Base-by-base conservation (phyloP, 1,140 invertebrate genomes). In the Drosophila kanapiae region DNA sequence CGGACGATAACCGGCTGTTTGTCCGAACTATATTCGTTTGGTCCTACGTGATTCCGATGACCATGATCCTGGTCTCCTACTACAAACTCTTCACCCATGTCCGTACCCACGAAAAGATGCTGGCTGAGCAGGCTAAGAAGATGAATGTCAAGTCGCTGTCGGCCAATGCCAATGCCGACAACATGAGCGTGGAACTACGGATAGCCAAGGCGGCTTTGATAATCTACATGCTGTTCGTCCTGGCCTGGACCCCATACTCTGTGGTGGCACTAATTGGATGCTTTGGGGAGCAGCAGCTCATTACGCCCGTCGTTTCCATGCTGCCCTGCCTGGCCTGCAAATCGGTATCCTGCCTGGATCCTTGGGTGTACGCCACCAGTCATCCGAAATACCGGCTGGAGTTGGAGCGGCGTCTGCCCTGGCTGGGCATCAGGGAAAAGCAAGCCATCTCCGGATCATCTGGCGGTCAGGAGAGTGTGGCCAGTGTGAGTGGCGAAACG, bases 81-180 rank as follows among this genome's bases (percentile, higher is more conserved):
- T 95, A 94, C 1, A 95, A 95, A 71, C 94, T 97, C 3, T 95
- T 96, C 31, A 94, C 94, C 37, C 96, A 97, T 60, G 91, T 92
- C 1, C 94, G 95, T 0, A 94, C 94, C 27, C 97, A 98, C 91
- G 96, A 97, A 82, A 95, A 95, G 81, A 96, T 97, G 95, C 94
- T 98, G 47, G 94, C 94, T 43, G 95, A 96, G 18, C 96, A 97
- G 94, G 96, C 96, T 0, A 96, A 96, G 92, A 96, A 96, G 87
- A 97, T 97, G 96, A 97, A 97, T 78, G 95, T 97, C 0, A 96
- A 96, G 80, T 96, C 95, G 0, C 87, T 97, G 6, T 94, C 95
- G 11, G 94, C 95, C 1, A 96, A 96, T 91, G 95, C 96, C 78
- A 96, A 95, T 49, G 94, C 95, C 45, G 94, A 95, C 2, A 93